Conservation (phyloP, 2,888 invertebrate species). For the Mamestra brassicae region DNA sequence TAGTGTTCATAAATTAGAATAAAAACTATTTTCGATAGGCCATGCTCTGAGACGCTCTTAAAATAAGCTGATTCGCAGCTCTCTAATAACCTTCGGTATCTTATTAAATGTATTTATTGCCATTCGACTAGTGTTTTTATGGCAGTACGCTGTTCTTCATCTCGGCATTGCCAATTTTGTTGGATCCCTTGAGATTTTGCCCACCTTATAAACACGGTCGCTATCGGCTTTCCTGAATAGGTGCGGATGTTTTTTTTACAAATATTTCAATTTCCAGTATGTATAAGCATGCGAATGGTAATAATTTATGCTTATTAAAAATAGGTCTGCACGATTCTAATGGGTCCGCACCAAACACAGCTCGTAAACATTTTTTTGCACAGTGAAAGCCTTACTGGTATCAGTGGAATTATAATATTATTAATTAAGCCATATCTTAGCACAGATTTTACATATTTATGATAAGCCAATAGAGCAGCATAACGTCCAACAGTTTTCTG, state of each 20-base stretch:
- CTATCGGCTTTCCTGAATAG: not conserved
- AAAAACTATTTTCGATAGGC: too few species aligned
- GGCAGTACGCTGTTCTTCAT: not conserved
- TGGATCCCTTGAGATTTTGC: not conserved
- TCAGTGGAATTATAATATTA: not conserved
- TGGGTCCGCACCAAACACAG: not conserved
- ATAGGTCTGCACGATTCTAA: not conserved
- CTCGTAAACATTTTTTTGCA: not conserved
- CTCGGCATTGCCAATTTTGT: conserved; percentile 1
- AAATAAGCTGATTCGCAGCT: too few species aligned
- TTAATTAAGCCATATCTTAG: not conserved
- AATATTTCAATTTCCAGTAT: too few species aligned
- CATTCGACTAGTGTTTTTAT: not conserved
- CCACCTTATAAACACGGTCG: not conserved
- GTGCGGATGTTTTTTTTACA: not conserved
- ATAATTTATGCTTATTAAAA: not conserved
- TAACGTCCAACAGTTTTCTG: not conserved
- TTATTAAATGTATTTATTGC: not conserved
- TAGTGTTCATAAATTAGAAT: too few species aligned
- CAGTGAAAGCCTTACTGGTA: not conserved
- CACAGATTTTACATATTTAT: not conserved
- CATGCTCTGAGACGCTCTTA: too few species aligned
- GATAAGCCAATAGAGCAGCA: not conserved
- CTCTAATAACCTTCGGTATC: too few species aligned
- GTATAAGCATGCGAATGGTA: too few species aligned